Conservation (phyloP, 1,140 invertebrate species). For the Orius laevigatus region DNA sequence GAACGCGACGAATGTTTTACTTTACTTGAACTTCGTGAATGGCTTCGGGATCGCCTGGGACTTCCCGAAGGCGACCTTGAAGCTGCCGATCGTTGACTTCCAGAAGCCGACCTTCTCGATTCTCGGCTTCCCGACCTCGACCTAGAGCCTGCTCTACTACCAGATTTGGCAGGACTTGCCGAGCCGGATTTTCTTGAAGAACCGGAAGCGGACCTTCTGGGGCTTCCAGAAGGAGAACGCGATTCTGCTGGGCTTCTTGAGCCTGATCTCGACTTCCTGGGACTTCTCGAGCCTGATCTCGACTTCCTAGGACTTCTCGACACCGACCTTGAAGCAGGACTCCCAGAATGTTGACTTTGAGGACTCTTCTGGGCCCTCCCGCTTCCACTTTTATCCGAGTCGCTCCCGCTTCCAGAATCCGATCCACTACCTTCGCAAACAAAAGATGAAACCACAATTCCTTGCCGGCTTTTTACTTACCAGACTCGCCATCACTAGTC, state of each 20-base stretch:
- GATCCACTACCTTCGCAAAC: conserved; percentile 12
- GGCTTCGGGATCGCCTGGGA: background rate
- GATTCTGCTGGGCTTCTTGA: conserved; percentile 29
- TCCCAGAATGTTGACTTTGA: background rate
- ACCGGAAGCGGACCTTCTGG: conserved; percentile 13
- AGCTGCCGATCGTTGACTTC: conserved; percentile 16
- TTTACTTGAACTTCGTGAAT: background rate
- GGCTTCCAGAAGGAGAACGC: conserved; percentile 9
- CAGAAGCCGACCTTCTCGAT: conserved; percentile 15
- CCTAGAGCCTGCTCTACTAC: conserved; percentile 10
- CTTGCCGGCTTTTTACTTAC: background rate
- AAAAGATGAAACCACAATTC: background rate
- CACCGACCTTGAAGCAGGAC: background rate
- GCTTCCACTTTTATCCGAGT: conserved; percentile 14
- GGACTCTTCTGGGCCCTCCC: background rate
- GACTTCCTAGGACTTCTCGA: conserved; percentile 3
- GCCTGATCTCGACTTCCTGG: conserved; percentile 13
- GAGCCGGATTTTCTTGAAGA: conserved; percentile 23
- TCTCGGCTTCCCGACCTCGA: conserved; percentile 17
- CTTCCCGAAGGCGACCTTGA: background rate
- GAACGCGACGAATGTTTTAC: conserved; percentile 2
- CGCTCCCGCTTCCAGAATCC: conserved; percentile 15
- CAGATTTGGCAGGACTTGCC: conserved; percentile 11
- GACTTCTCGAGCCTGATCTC: conserved; percentile 1
- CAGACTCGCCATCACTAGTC: background rate